Base-by-base conservation (phyloP, 2,113 vertebrate species). In the Odocoileus hemionus region DNA sequence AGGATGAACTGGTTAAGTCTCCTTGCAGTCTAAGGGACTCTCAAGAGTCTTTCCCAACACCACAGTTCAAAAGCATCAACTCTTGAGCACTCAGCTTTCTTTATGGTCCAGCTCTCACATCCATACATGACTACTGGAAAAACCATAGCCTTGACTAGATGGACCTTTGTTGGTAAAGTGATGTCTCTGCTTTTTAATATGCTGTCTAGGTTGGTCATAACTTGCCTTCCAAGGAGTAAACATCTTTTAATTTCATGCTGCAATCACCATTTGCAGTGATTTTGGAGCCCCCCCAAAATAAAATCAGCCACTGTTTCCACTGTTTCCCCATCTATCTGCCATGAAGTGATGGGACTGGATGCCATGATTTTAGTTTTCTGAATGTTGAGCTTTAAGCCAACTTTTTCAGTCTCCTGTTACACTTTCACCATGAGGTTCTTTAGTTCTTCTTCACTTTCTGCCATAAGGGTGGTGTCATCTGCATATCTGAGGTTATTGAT, bases 301-400 rank as follows among this genome's bases (percentile, higher is more conserved):
- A 74, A 74, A 3, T 43, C 36, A 6, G 21, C 21, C 70, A 74
- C 70, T 7, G 1, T 43, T 74, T 3, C 11, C 70, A 74, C n/a
- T 74, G 23, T 43, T 39, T 12, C 21, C 21, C 36, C 23, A 3
- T 74, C 64, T 74, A 74, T 25, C 25, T 74, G 10, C 21, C 70
- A 25, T 13, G 21, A 74, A 43, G 1, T 43, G 21, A 13, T 74
- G 21, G 21, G 11, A 25, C 21, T 0, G 0, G 11, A 74, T 43
- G 70, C 19, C 36, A 74, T 74, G 10, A 74, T 43, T 11, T 74
- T 74, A 13, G 21, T 43, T 74, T 74, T 74, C 21, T 43, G 21
- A 74, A 74, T 43, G 70, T 25, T 74, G 36, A 45, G 6, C 6
- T 74, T 74, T 43, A 74, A 25, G 70, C 11, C 36, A 74, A 23